Percentiles rank a stretch among this genome's conserved stretches.
phyloP scores from a whole-genome alignment of 2,888 invertebrate species.

The Stomorhina lunata region DNA sequence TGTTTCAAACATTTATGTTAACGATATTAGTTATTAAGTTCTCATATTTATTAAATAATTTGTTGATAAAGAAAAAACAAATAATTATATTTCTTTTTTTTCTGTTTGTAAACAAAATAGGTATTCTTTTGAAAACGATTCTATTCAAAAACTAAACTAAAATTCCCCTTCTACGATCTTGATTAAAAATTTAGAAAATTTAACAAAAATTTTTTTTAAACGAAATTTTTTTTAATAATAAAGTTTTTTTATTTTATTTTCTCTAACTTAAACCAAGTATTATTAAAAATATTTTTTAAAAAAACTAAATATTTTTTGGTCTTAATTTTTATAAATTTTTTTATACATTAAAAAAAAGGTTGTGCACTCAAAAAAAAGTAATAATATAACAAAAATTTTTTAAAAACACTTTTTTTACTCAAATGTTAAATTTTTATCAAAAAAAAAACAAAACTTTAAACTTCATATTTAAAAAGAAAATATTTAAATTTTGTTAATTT shows the following conservation, averaged over 20 bases:
- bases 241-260: not conserved
- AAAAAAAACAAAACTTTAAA: not conserved
- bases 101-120: not conserved
- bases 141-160: not conserved
- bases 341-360: slow-evolving; percentile 21
- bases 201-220: not conserved
- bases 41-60: slow-evolving; percentile 59
- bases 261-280: too few species aligned
- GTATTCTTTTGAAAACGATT: not conserved
- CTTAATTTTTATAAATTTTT: not conserved
- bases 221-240: not conserved
- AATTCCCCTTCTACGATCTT: not conserved
- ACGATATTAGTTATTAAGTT: slow-evolving; percentile 63
- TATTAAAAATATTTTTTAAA: slow-evolving; percentile 32
- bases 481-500: not conserved
- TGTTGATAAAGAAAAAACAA: slow-evolving; percentile 30
- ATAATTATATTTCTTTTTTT: not conserved
- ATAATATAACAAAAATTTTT: slow-evolving; percentile 35
- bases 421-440: slow-evolving; percentile 20
- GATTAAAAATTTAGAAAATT: not conserved
- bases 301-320: slow-evolving; percentile 40
- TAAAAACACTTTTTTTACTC: slow-evolving; percentile 21
- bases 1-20: slow-evolving; percentile 66
- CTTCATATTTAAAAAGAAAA: not conserved
- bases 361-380: slow-evolving; percentile 39